Base-by-base conservation (phyloP, 2,797 vertebrate species). In the Chelon labrosus region DNA sequence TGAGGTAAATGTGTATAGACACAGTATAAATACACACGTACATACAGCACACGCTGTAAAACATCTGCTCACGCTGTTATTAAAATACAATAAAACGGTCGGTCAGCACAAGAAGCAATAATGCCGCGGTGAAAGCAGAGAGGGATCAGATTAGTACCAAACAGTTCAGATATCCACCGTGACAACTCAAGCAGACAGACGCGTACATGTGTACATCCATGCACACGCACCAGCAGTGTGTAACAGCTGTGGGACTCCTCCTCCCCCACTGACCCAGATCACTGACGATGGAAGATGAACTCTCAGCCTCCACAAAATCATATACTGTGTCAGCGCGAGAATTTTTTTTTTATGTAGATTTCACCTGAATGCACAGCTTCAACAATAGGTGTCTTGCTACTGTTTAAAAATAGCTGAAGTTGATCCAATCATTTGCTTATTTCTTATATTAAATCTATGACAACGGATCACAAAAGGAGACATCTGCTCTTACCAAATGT, bases 251-350 rank as follows among this genome's bases (percentile, higher is more conserved):
- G 61, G 65, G 66, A 67, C 47, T 79, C 65, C 61, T 80, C 89
- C 77, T 88, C 82, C 85, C 82, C 82, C 67, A 75, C 65, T 93
- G 92, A 92, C 91, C 92, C 90, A 93, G 88, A 90, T 93, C 85
- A 77, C 70, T 55, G 56, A 70, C 22, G 58, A 61, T 74, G 51
- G 38, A 4, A 66, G 82, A 82, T 90, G 65, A 88, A 79, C 41
- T 47, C 37, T 66, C 10, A 59, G 51, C 17, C 12, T 8, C 14
- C 31, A 16, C 44, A 5, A 38, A 19, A 7, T 6, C 14, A 35
- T 17, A 16, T 64, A 79, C n/a, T 79, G 41, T 38, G n/a, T 51
- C 10, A 7, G 57, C n/a, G 50, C 38, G 12, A 49, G 22, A n/a
- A 12, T 59, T 59, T 63, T 58, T 27, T 27, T 27, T 27, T 3